A percentile compares a stretch with the other conserved stretches of the same genome.
phyloP scores from a whole-genome alignment of 2,888 invertebrate genomes.

The Helleia helle region DNA sequence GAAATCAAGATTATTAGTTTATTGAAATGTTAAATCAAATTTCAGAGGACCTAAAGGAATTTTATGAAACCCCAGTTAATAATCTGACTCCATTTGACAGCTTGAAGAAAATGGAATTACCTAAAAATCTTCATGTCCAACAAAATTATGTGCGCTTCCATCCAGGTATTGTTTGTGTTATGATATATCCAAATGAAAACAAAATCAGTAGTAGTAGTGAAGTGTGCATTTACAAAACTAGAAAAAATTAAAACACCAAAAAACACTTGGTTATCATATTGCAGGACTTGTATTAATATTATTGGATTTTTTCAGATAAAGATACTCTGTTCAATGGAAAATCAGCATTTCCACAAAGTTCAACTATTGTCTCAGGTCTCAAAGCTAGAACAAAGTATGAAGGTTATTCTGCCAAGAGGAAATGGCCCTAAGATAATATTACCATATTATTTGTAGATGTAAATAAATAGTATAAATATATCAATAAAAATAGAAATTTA shows the following conservation, averaged over 20 bases:
- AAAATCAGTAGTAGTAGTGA: no score
- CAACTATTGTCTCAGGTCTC: conserved; percentile 88
- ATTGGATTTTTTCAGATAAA: conserved; percentile 55
- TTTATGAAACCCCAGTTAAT: conserved; percentile 82
- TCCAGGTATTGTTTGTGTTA: no score
- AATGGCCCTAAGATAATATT: conserved; percentile 67
- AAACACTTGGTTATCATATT: no score
- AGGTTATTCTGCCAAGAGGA: conserved; percentile 77
- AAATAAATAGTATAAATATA: no score
- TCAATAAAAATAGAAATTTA: no score
- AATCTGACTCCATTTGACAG: conserved; percentile 82
- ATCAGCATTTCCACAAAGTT: conserved; percentile 89
- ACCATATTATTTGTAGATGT: conserved; percentile 9
- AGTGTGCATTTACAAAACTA: no score
- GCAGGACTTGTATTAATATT: no score
- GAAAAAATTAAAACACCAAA: no score
- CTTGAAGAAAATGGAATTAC: conserved; percentile 81
- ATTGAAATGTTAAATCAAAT: conserved; percentile 13
- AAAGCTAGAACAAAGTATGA: conserved; percentile 87
- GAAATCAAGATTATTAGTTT: neutral
- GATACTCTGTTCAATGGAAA: conserved; percentile 75
- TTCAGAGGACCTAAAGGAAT: conserved; percentile 79
- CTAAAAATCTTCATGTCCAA: conserved; percentile 90
- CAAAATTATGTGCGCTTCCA: conserved; percentile 87
- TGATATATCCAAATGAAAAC: no score